Percentiles rank a stretch among this genome's conserved stretches.
Conservation (phyloP, 2,888 invertebrate species). For the Bhutanitis thaidina region DNA sequence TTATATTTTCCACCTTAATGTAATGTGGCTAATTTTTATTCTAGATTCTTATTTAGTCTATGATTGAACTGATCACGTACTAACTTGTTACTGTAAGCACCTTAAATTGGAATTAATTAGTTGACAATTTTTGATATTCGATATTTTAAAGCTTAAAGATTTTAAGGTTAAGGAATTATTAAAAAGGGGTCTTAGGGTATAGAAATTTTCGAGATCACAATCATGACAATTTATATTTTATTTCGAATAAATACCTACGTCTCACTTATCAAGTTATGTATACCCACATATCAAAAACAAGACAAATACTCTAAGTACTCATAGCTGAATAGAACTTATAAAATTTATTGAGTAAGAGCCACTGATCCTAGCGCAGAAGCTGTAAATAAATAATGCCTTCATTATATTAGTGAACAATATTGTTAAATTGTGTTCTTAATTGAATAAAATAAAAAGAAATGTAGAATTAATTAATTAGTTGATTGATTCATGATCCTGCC, state of each 20-base stretch:
- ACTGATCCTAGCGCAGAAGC: too few species aligned
- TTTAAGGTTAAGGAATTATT: background rate
- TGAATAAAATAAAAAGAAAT: too few species aligned
- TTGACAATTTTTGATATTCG: background rate
- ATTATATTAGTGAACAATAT: too few species aligned
- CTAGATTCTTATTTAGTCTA: background rate
- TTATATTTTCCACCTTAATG: background rate
- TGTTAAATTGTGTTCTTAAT: too few species aligned
- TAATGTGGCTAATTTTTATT: background rate
- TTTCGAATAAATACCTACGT: background rate
- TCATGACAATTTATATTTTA: constrained; percentile 9
- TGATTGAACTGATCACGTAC: background rate
- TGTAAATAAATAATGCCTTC: too few species aligned
- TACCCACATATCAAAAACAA: background rate
- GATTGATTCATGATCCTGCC: too few species aligned
- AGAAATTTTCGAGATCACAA: background rate
- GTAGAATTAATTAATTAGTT: too few species aligned
- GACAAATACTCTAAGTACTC: too few species aligned
- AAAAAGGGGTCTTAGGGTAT: background rate
- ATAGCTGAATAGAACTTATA: too few species aligned
- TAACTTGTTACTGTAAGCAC: background rate
- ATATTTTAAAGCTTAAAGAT: background rate
- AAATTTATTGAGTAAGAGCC: too few species aligned
- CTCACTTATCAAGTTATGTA: background rate
- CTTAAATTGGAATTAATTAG: constrained; percentile 1